Percentiles rank a stretch among this genome's conserved stretches.
Evolutionary conservation across 2,888 invertebrate species (phyloP).

Genomic region (Nephrotoma appendiculata): DNA sequence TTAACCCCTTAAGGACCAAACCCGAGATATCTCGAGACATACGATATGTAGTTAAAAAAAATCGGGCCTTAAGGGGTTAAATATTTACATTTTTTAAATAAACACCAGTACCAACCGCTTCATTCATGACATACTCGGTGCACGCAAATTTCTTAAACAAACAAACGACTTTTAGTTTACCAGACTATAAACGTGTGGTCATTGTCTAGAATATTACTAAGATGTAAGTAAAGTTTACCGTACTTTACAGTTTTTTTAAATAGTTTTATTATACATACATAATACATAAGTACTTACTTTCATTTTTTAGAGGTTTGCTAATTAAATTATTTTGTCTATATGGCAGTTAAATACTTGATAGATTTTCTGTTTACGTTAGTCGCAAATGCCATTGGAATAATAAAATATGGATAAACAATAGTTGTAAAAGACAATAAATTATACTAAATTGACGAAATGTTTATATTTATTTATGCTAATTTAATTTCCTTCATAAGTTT

Average conservation of each 20-base stretch:
- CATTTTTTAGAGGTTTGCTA: not conserved
- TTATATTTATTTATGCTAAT: not conserved
- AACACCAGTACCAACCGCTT: too few relatives aligned
- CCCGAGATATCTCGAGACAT: too few relatives aligned
- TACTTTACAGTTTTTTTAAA: not conserved
- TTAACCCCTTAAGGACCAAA: too few relatives aligned
- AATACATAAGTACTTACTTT: not conserved
- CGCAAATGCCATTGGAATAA: not conserved
- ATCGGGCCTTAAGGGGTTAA: too few relatives aligned
- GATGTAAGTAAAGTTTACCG: not conserved
- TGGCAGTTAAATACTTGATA: not conserved
- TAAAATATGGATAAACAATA: not conserved
- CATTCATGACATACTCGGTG: too few relatives aligned
- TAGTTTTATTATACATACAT: not conserved
- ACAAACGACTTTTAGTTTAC: not conserved
- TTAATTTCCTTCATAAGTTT: not conserved
- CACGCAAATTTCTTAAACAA: too few relatives aligned
- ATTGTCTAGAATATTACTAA: not conserved
- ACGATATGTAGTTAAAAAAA: too few relatives aligned
- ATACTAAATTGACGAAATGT: not conserved
- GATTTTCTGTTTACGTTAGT: not conserved
- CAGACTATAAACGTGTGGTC: not conserved
- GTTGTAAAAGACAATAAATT: not conserved
- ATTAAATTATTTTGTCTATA: not conserved
- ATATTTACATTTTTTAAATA: too few relatives aligned